These are phyloP conservation scores for Alosa alosa DNA, from an alignment of 2,113 vertebrate species.

Conservation along the genomic window DNA sequence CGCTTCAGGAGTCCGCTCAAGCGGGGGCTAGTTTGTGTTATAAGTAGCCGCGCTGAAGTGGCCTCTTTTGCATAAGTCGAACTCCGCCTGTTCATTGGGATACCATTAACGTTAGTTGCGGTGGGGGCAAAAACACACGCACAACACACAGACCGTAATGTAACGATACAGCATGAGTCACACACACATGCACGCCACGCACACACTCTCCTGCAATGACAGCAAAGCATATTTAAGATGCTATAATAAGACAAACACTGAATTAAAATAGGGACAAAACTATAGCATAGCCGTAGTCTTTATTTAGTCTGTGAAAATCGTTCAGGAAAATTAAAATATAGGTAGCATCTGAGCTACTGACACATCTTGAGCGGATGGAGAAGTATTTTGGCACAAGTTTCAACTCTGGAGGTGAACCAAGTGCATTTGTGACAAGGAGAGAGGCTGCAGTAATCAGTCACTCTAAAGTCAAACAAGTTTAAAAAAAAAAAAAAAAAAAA, in stretches of 20 bases:
- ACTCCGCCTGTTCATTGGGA: background rate
- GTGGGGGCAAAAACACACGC: background rate
- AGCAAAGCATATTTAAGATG: background rate
- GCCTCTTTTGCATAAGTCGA: background rate
- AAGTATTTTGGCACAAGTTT: background rate
- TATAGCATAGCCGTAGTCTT: background rate
- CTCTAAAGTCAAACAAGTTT: background rate
- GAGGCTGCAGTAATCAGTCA: background rate
- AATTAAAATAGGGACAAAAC: background rate
- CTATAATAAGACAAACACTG: no score
- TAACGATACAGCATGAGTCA: background rate
- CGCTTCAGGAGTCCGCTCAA: background rate
- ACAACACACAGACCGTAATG: background rate
- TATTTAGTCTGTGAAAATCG: background rate
- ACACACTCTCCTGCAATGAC: background rate
- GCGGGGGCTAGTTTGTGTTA: background rate
- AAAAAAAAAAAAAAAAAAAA: background rate
- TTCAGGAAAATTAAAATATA: conserved; percentile 2
- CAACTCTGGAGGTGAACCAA: background rate
- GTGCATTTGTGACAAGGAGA: background rate
- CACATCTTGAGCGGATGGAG: background rate
- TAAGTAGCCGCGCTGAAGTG: background rate
- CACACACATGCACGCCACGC: background rate
- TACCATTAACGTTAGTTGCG: background rate
- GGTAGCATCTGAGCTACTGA: background rate